Conservation (phyloP, 2,888 invertebrate genomes). For the Nycteola revayana region DNA sequence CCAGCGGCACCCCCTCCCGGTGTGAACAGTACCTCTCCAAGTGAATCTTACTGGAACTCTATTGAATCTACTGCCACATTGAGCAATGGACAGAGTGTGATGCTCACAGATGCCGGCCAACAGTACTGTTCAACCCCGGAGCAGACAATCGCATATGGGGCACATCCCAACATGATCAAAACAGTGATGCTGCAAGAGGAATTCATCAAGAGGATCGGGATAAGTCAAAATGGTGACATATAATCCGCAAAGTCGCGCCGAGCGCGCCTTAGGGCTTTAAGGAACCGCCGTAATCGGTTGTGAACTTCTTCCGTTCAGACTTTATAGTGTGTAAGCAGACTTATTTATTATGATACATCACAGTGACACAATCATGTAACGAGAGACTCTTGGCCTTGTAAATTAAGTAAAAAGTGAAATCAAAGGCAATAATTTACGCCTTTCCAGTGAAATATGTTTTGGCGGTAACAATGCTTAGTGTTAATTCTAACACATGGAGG, state of each 20-base stretch:
- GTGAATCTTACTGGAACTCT: slow-evolving; percentile 95
- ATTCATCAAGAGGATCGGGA: slow-evolving; percentile 78
- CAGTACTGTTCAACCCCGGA: slow-evolving; percentile 70
- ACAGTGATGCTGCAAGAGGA: slow-evolving; percentile 80
- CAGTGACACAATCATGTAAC: slow-evolving; percentile 59
- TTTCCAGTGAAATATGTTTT: slow-evolving; percentile 49
- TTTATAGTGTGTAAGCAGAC: slow-evolving; percentile 75
- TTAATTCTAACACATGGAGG: slow-evolving; percentile 39
- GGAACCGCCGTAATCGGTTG: slow-evolving; percentile 78
- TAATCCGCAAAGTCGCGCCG: slow-evolving; percentile 77
- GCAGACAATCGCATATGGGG: slow-evolving; percentile 60
- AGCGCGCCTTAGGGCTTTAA: slow-evolving; percentile 76
- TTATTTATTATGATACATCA: slow-evolving; percentile 78
- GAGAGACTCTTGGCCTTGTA: slow-evolving; percentile 46
- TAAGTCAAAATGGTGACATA: slow-evolving; percentile 80
- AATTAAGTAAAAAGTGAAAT: slow-evolving; percentile 52
- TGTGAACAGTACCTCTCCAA: slow-evolving; percentile 94
- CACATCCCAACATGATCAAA: slow-evolving; percentile 75
- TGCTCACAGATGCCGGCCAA: slow-evolving; percentile 65
- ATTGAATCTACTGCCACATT: slow-evolving; percentile 86
- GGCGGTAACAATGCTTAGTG: slow-evolving; percentile 61
- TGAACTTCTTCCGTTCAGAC: slow-evolving; percentile 77
- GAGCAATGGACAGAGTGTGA: slow-evolving; percentile 70
- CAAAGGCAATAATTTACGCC: slow-evolving; percentile 38
- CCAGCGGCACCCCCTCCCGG: slow-evolving; percentile 97